Conservation (phyloP, 2,888 invertebrate genomes). For the Cyaniris semiargus region DNA sequence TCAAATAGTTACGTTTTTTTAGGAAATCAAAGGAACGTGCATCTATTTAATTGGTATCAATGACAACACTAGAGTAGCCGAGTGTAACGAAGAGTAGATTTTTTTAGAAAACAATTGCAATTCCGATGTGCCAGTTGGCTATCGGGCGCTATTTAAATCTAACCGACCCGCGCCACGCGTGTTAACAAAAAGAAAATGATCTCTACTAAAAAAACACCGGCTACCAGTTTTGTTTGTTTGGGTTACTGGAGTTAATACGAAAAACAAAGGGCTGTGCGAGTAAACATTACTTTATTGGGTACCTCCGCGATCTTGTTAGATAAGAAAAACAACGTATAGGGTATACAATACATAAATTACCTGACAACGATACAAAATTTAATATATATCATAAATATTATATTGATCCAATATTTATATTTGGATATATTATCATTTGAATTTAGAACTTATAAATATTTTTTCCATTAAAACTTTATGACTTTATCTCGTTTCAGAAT, state of each 20-base stretch:
- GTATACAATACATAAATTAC: neutral
- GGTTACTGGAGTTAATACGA: conserved; percentile 18
- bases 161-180: conserved; percentile 4
- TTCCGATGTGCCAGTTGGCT: conserved; percentile 30
- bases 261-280: conserved; percentile 23
- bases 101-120: conserved; percentile 28
- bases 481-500: too few relatives aligned
- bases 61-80: neutral
- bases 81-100: conserved; percentile 16
- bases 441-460: neutral
- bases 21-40: neutral
- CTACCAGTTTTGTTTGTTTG: conserved; percentile 22
- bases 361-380: conserved; percentile 8
- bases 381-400: neutral
- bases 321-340: conserved; percentile 17
- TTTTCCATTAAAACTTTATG: too few relatives aligned
- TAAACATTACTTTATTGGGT: conserved; percentile 19
- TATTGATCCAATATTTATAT: neutral
- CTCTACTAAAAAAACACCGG: conserved; percentile 22
- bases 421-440: neutral
- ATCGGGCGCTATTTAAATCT: conserved; percentile 27
- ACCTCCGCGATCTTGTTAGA: conserved; percentile 21
- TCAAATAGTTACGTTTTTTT: neutral
- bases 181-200: conserved; percentile 24
- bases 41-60: conserved; percentile 17